Evolutionary conservation across 2,888 invertebrate genomes (phyloP), one percentile per base, ranked within the genome.

Genomic region (Ennomos erosarius): DNA sequence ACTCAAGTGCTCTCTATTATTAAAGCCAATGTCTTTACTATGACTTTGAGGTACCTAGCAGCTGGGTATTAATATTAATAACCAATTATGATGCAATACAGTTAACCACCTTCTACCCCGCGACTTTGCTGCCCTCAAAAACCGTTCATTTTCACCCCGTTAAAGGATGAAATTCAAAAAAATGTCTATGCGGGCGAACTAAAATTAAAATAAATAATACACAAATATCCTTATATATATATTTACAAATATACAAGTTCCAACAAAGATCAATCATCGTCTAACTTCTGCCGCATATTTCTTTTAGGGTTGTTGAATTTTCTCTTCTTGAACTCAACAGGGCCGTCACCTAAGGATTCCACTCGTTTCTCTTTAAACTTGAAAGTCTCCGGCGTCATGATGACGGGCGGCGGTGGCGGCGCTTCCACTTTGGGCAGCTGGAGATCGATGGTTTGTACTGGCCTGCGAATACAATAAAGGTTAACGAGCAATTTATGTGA

Each of bases 271-370:
- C 70, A 95, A 70, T 95, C 94, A 71, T 95, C 94, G 71, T 94
- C 93, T 26, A 93, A 65, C 81, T 96, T 93, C 78, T 94, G 94
- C 58, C 96, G 86, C 59, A 94, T 93, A 76, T 95, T 96, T 68
- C 94, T 92, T 73, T 94, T 95, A 1, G 81, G 76, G 59, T 88
- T 90, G 60, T 90, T 92, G 11, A 95, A 85, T 86, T 95, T 96
- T 58, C 96, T 88, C 75, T 95, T 96, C 74, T 96, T 97, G 76
- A 97, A 97, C 59, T 93, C 93, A 2, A 88, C 90, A 13, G 91
- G 92, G 1, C 88, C 93, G 0, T 88, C 88, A 10, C 91, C 92
- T 6, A 95, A 82, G 33, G 92, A 92, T 10, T 92, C 88, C 0
- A 95, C 84, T 0, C 91, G 93, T 76, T 94, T 95, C 73, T 95